phyloP scores from a whole-genome alignment of 2,888 invertebrate genomes.

The Campaea margaritaria region DNA sequence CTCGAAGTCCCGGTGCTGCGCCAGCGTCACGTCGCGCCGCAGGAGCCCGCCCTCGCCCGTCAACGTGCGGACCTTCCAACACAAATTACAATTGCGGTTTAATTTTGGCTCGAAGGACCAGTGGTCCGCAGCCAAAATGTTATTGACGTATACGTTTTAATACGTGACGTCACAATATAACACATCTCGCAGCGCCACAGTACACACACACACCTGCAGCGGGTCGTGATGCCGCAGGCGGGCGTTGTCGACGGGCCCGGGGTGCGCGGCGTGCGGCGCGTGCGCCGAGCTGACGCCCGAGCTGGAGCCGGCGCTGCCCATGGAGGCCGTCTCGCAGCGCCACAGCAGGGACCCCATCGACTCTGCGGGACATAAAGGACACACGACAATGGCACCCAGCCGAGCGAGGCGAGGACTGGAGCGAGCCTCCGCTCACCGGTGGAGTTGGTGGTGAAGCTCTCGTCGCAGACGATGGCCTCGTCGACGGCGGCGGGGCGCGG shows the following conservation, averaged over 20 bases:
- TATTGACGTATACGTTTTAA: too few species aligned
- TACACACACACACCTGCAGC: conserved; percentile 79
- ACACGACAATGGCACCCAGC: neutral
- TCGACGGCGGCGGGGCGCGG: conserved; percentile 70
- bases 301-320: conserved; percentile 86
- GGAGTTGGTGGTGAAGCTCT: conserved; percentile 88
- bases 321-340: conserved; percentile 85
- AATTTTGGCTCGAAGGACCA: too few species aligned
- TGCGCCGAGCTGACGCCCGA: conserved; percentile 85
- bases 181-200: too few species aligned
- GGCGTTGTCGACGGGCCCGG: conserved; percentile 86
- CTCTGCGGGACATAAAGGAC: conserved; percentile 62
- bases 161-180: too few species aligned
- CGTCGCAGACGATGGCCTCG: conserved; percentile 88
- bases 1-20: conserved; percentile 94
- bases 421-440: conserved; percentile 60
- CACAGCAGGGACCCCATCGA: conserved; percentile 87
- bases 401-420: too few species aligned
- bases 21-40: conserved; percentile 89
- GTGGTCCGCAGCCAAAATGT: too few species aligned
- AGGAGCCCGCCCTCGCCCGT: conserved; percentile 96
- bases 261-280: conserved; percentile 42
- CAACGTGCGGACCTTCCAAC: conserved; percentile 86
- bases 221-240: conserved; percentile 87
- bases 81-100: too few species aligned